These are phyloP conservation scores for Hippoglossus stenolepis DNA, from an alignment of 2,113 vertebrate species.

Conservation along the genomic window DNA sequence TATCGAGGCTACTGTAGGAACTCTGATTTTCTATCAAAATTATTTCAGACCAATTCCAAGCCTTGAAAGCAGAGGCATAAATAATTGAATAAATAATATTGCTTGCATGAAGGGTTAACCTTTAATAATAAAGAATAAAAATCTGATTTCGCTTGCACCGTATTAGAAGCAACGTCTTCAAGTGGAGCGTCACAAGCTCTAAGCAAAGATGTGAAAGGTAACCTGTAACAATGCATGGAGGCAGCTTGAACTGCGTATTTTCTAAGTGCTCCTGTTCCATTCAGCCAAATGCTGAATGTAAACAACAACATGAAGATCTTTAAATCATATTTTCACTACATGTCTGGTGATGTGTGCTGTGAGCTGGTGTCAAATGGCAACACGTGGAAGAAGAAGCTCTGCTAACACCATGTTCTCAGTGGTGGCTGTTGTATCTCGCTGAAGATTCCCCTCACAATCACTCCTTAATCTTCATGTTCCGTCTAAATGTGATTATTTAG, in stretches of 20 bases:
- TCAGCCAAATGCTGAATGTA: too few relatives aligned
- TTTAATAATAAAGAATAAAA: constrained; percentile 7
- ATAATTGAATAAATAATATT: constrained; percentile 9
- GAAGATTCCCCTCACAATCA: too few relatives aligned
- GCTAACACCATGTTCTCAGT: too few relatives aligned
- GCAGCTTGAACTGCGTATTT: too few relatives aligned
- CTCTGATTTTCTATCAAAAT: constrained; percentile 30
- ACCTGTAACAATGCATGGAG: not conserved
- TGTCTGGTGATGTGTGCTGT: not conserved
- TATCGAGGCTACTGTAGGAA: not conserved
- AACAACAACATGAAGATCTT: too few relatives aligned
- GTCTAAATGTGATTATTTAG: not conserved
- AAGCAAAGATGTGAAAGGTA: not conserved
- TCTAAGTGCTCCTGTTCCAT: too few relatives aligned
- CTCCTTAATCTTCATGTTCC: not conserved
- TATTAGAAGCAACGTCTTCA: too few relatives aligned
- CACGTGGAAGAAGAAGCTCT: too few relatives aligned
- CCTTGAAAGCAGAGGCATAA: not conserved
- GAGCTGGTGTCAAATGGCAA: not conserved
- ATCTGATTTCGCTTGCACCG: not conserved
- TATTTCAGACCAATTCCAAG: constrained; percentile 16
- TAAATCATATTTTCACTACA: too few relatives aligned
- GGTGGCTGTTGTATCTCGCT: not conserved
- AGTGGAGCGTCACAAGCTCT: too few relatives aligned
- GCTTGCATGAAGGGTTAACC: not conserved